A percentile compares a stretch with the other conserved stretches of the same genome.
Evolutionary conservation across 2,113 vertebrate species (phyloP).

Genomic region (Elephas maximus): DNA sequence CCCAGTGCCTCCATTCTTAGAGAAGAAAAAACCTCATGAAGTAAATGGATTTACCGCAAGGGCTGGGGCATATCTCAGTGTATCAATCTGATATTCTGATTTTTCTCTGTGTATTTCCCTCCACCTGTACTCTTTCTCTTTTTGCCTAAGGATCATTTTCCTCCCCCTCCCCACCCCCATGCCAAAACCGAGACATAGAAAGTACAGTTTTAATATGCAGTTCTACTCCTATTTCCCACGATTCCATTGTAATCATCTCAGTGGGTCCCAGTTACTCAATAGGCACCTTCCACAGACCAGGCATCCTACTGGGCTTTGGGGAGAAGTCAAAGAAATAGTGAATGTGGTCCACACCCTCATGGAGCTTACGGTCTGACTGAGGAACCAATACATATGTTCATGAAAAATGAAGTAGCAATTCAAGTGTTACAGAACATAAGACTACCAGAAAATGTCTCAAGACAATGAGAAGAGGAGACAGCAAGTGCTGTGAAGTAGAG

Average conservation of each 20-base stretch:
- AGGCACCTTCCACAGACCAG: not conserved
- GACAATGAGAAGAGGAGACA: not conserved
- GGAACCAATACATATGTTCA: not conserved
- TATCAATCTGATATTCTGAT: not conserved
- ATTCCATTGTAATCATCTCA: not conserved
- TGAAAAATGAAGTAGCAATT: constrained; percentile 40
- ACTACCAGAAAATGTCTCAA: not conserved
- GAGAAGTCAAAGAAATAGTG: constrained; percentile 6
- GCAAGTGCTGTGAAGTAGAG: not conserved
- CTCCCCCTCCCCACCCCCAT: not conserved
- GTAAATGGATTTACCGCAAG: not conserved
- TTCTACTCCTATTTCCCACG: not conserved
- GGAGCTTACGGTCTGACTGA: not conserved
- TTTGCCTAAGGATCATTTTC: not conserved
- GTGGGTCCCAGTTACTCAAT: not conserved
- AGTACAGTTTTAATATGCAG: not conserved
- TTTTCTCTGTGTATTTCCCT: not conserved
- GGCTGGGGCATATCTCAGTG: not conserved
- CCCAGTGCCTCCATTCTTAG: not conserved
- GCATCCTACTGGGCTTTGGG: not conserved
- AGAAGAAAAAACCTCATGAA: not conserved
- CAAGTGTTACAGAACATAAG: not conserved
- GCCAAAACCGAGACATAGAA: not conserved
- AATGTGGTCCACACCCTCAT: not conserved
- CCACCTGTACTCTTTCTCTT: not conserved